Percentiles rank a stretch among this genome's conserved stretches.
Conservation (phyloP, 2,888 invertebrate genomes). For the Philopedon plagiatum region DNA sequence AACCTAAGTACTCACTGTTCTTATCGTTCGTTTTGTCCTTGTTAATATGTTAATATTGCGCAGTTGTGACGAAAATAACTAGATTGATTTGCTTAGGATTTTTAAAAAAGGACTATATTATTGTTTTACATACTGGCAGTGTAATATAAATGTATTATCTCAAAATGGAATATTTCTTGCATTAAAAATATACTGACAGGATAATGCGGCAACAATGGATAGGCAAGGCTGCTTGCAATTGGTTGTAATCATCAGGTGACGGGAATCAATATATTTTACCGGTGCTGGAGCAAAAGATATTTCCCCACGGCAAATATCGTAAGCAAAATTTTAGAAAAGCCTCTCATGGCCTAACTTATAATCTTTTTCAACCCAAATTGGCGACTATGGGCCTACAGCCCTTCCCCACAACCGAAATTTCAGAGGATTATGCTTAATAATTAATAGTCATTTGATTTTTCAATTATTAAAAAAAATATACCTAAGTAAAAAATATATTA, state of each 20-base stretch:
- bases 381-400: too few species aligned
- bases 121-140: background rate
- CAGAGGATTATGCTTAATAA: too few species aligned
- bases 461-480: too few species aligned
- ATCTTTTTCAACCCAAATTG: too few species aligned
- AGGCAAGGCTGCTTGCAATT: conserved; percentile 9
- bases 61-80: background rate
- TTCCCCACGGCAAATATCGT: background rate
- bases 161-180: too few species aligned
- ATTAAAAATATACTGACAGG: background rate
- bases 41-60: conserved; percentile 1
- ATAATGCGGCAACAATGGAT: conserved; percentile 1
- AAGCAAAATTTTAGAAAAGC: too few species aligned
- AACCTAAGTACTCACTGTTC: background rate
- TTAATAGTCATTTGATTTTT: too few species aligned
- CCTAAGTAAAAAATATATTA: too few species aligned
- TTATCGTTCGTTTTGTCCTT: background rate
- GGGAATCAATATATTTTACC: conserved; percentile 15
- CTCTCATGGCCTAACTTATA: too few species aligned
- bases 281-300: background rate
- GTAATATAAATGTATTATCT: too few species aligned
- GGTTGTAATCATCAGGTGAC: background rate
- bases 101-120: background rate
- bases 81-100: background rate
- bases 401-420: too few species aligned